These are phyloP conservation scores for Magallana nippona DNA, from an alignment of 2,888 invertebrate genomes.

Conservation along the genomic window DNA sequence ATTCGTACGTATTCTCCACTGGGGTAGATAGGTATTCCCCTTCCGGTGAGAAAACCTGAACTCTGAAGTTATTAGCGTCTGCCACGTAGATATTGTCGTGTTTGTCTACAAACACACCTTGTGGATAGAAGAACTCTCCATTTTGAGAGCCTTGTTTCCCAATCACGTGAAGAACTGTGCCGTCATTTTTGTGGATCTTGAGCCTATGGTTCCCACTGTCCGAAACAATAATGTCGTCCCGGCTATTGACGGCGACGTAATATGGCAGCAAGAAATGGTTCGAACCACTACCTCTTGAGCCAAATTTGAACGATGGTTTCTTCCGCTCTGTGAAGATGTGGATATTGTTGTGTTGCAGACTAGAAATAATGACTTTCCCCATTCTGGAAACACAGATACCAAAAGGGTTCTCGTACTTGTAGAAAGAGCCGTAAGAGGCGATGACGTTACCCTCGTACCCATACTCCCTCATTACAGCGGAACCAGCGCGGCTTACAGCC, in stretches of 20 bases:
- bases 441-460: constrained; percentile 58
- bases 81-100: constrained; percentile 72
- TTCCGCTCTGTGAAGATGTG: constrained; percentile 64
- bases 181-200: constrained; percentile 66
- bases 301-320: constrained; percentile 66
- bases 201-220: constrained; percentile 70
- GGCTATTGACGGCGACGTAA: constrained; percentile 63
- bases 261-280: constrained; percentile 66
- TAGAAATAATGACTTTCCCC: constrained; percentile 63
- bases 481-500: constrained; percentile 60
- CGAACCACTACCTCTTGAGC: constrained; percentile 63
- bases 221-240: constrained; percentile 67
- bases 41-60: constrained; percentile 67
- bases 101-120: constrained; percentile 69
- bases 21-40: constrained; percentile 64
- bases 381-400: constrained; percentile 63
- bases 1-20: constrained; percentile 62
- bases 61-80: constrained; percentile 71
- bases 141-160: constrained; percentile 64
- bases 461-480: constrained; percentile 62
- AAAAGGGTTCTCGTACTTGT: constrained; percentile 66
- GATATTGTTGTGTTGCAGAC: constrained; percentile 64
- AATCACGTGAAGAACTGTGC: constrained; percentile 61
- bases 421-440: constrained; percentile 60
- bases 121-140: constrained; percentile 69